Percentiles rank a stretch among this genome's conserved stretches.
These are phyloP conservation scores for Cheilosia impressa DNA, from an alignment of 2,888 invertebrate genomes.

Conservation along the genomic window DNA sequence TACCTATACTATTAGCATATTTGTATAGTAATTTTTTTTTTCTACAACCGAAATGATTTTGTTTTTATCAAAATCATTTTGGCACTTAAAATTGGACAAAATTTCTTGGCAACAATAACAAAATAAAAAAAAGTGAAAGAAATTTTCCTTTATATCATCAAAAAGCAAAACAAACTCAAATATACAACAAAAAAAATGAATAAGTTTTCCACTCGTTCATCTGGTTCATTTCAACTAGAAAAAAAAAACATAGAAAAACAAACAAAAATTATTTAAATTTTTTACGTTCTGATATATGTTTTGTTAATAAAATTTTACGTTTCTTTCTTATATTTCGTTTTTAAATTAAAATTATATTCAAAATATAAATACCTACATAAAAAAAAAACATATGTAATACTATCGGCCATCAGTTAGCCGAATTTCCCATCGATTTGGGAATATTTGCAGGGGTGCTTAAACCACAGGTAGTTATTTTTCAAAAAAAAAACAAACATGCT, in stretches of 20 bases:
- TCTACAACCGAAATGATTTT: constrained; percentile 46
- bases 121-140: neutral
- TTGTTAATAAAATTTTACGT: constrained; percentile 68
- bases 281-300: constrained; percentile 38
- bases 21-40: constrained; percentile 31
- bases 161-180: constrained; percentile 58
- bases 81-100: constrained; percentile 24
- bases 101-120: constrained; percentile 13
- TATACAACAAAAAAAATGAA: constrained; percentile 8
- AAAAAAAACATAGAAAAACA: constrained; percentile 7
- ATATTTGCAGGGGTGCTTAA: constrained; percentile 90
- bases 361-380: constrained; percentile 26
- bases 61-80: constrained; percentile 51
- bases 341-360: constrained; percentile 40
- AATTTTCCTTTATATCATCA: constrained; percentile 25
- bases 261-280: constrained; percentile 8
- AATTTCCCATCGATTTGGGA: constrained; percentile 90
- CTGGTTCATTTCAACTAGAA: constrained; percentile 31
- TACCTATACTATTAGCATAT: constrained; percentile 20
- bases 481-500: constrained; percentile 46
- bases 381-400: constrained; percentile 47
- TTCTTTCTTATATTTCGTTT: constrained; percentile 68
- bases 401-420: constrained; percentile 85
- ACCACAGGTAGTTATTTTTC: constrained; percentile 84
- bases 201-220: constrained; percentile 13